Percentiles rank a stretch among this genome's conserved stretches.
These are phyloP conservation scores for Cremastinae sp. DNA, from an alignment of 2,888 invertebrate genomes.

Conservation along the genomic window DNA sequence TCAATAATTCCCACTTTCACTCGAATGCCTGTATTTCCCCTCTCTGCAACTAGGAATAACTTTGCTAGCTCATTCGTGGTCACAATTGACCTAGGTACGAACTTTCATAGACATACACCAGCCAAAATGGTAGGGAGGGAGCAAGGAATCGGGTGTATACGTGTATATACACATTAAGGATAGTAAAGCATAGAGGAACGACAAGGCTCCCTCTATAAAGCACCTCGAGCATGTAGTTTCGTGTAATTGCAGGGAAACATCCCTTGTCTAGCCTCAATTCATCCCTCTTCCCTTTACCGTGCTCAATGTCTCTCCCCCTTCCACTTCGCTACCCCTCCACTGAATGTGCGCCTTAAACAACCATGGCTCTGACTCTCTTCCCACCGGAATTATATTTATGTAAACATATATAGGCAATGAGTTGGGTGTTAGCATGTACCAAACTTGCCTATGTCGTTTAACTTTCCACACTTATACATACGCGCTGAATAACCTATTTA, in stretches of 20 bases:
- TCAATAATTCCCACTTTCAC: too few species aligned
- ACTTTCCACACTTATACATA: not conserved
- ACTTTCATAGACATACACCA: slow-evolving; percentile 25
- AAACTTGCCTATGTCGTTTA: slow-evolving; percentile 15
- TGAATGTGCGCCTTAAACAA: slow-evolving; percentile 64
- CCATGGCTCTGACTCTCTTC: slow-evolving; percentile 55
- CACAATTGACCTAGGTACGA: slow-evolving; percentile 45
- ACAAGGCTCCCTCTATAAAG: slow-evolving; percentile 67
- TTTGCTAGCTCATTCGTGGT: slow-evolving; percentile 46
- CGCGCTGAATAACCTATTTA: not conserved
- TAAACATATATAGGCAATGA: slow-evolving; percentile 46
- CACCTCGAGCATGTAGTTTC: slow-evolving; percentile 67
- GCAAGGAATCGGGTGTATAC: not conserved
- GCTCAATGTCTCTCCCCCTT: too few species aligned
- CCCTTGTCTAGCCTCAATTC: slow-evolving; percentile 66
- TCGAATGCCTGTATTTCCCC: not conserved
- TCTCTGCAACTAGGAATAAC: slow-evolving; percentile 11
- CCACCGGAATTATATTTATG: slow-evolving; percentile 48
- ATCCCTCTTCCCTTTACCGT: slow-evolving; percentile 58
- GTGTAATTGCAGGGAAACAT: slow-evolving; percentile 71
- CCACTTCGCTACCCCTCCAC: too few species aligned
- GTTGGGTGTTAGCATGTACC: slow-evolving; percentile 36
- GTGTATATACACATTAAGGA: slow-evolving; percentile 10
- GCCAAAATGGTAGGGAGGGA: slow-evolving; percentile 23
- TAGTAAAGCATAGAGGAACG: slow-evolving; percentile 29